Evolutionary conservation across 1,140 invertebrate species (phyloP), one percentile per base, ranked within the genome.

Genomic region (Nasonia vitripennis): DNA sequence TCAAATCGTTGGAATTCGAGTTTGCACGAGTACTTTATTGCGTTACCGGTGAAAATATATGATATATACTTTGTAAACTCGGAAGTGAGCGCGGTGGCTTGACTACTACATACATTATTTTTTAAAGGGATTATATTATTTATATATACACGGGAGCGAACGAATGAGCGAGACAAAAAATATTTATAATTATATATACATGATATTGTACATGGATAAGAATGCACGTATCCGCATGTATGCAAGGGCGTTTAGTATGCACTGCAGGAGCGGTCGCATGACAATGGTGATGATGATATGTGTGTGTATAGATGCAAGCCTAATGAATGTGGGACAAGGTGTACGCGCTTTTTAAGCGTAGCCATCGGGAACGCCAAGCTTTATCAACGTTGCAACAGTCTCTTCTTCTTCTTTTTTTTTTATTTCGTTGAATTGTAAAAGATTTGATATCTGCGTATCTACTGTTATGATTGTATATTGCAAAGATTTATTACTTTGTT

Each of bases 141-240:
- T 27, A 71, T 12, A 71, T 34, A 31, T 34, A 34, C 27, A 17
- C 9, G 14, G 1, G 14, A n/a, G 5, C 62, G 62, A 67, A 27
- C 68, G 68, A 71, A 77, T 51, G 45, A n/a, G 45, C 41, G 41
- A 37, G 34, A 45, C 27, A 77, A 48, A 74, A 74, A 74, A 48
- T 77, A 77, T 77, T 77, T 77, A 77, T 51, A 77, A 77, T 23
- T 77, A 77, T 48, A 77, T 77, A 77, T 77, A 51, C 51, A 77
- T 27, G 2, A 41, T 77, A 77, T 77, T 34, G 20, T 62, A 62
- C 6, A 20, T 20, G 17, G 55, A 62, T n/a, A 45, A 41, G 34
- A 77, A 23, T 41, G 41, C 23, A 77, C 45, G 74, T 48, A 77
- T 77, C 45, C 20, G 74, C 45, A 27, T n/a, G 74, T 77, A 48